Base-by-base conservation (phyloP, 2,797 vertebrate genomes). In the Rousettus madagascariensis region DNA sequence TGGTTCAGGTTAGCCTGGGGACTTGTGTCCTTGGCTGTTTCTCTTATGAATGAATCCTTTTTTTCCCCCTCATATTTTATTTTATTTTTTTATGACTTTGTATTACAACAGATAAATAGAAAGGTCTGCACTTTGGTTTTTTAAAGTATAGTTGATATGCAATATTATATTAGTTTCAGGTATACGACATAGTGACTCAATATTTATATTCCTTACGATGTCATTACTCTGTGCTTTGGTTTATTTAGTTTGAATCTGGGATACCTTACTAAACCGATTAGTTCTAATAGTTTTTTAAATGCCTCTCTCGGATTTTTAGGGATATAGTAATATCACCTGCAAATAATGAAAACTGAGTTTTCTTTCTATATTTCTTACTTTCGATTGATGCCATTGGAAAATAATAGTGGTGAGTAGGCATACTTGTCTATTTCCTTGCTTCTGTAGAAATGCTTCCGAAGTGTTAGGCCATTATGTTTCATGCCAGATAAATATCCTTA, bases 281-380 rank as follows among this genome's bases (percentile, higher is more conserved):
- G 33, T 91, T 94, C 66, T 68, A 86, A 80, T 3, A 36, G 71
- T 53, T 93, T 94, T 91, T 41, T 16, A 95, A 80, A 78, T 53
- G 65, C 20, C 63, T 74, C 61, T 84, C 59, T 33, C 61, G 26
- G 51, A 65, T 89, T 91, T 86, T 68, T 63, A 75, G 68, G 68
- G 66, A 49, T 38, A 80, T 0, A 59, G 36, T 41, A 75, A 78
- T 2, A 38, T 16, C 41, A 69, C 33, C 68, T 49, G 57, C n/a
- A 90, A 95, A 85, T 55, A 74, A 61, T 41, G 26, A 93, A 80
- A 86, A 85, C 12, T 0, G 4, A 13, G 17, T 61, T 28, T 79
- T 55, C 43, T 41, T 46, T 86, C n/a, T 57, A 4, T 90, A 55
- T 80, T 85, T 79, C 82, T 92, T 59, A 43, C 51, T 79, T 75